Conservation (phyloP, 2,113 vertebrate genomes). For the Xenopus laevis region DNA sequence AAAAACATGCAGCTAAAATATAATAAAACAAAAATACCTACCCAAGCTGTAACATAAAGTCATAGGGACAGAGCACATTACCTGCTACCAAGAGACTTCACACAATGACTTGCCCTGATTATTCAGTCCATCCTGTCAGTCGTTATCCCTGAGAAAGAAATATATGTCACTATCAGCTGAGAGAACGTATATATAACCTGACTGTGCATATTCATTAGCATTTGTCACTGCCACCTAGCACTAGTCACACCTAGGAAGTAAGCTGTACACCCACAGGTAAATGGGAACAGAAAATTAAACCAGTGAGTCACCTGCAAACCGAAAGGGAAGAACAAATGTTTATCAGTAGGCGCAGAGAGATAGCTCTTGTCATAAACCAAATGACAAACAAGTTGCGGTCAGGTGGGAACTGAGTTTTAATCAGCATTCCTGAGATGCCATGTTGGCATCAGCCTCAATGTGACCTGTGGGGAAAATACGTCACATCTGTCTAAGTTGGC, state of each 20-base stretch:
- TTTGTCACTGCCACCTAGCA: constrained; percentile 16
- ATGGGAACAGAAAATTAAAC: constrained; percentile 18
- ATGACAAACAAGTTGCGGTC: neutral
- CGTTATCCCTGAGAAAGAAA: neutral
- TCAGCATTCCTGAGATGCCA: constrained; percentile 14
- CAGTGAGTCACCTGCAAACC: constrained; percentile 20
- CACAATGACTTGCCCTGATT: neutral
- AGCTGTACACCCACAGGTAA: constrained; percentile 26
- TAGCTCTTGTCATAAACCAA: constrained; percentile 10
- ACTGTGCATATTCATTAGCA: constrained; percentile 15
- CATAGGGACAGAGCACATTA: neutral
- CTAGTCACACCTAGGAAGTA: constrained; percentile 17
- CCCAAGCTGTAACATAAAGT: neutral
- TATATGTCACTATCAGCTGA: neutral
- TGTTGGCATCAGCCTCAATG: neutral
- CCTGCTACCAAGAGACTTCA: neutral
- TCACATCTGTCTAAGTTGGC: no score
- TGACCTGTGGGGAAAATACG: neutral
- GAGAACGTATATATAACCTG: constrained; percentile 24
- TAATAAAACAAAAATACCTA: neutral
- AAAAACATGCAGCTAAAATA: no score
- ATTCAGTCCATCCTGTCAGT: neutral
- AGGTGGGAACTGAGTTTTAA: neutral
- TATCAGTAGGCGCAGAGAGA: constrained; percentile 34
- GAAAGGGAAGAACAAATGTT: neutral